Evolutionary conservation across 1,140 invertebrate species (phyloP).

Genomic region (Heliothis subflexa): DNA sequence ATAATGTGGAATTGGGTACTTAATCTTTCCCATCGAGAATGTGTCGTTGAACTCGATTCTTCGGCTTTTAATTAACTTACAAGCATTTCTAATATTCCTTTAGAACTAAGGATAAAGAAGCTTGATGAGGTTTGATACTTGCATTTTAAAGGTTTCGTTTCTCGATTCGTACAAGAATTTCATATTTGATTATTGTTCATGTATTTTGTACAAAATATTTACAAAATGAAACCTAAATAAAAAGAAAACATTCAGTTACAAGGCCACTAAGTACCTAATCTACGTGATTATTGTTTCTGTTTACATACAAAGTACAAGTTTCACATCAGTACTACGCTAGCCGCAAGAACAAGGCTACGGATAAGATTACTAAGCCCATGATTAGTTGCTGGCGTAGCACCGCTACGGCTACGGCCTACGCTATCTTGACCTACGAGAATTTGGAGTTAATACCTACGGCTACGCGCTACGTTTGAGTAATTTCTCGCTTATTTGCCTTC

Average conservation of each 20-base stretch:
- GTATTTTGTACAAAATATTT: too few species aligned
- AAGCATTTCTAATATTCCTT: conserved; percentile 31
- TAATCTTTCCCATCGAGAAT: conserved; percentile 42
- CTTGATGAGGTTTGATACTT: conserved; percentile 8
- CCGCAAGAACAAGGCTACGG: conserved; percentile 29
- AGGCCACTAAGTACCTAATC: too few species aligned
- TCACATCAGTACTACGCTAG: conserved; percentile 6
- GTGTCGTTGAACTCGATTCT: conserved; percentile 33
- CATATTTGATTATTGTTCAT: not conserved
- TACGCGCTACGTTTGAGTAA: not conserved
- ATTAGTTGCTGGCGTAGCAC: conserved; percentile 17
- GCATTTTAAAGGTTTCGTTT: conserved; percentile 1
- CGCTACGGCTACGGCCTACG: conserved; percentile 6
- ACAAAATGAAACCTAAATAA: too few species aligned
- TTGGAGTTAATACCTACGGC: conserved; percentile 17
- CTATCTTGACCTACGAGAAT: conserved; percentile 19
- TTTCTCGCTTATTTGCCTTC: not conserved
- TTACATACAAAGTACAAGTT: not conserved
- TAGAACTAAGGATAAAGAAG: conserved; percentile 4
- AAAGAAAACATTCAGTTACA: too few species aligned
- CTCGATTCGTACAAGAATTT: not conserved
- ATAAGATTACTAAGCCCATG: conserved; percentile 22
- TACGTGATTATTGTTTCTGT: not conserved
- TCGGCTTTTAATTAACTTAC: conserved; percentile 35
- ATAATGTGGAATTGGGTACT: conserved; percentile 53